phyloP scores from a whole-genome alignment of 2,797 vertebrate genomes.

The Mareca penelope region DNA sequence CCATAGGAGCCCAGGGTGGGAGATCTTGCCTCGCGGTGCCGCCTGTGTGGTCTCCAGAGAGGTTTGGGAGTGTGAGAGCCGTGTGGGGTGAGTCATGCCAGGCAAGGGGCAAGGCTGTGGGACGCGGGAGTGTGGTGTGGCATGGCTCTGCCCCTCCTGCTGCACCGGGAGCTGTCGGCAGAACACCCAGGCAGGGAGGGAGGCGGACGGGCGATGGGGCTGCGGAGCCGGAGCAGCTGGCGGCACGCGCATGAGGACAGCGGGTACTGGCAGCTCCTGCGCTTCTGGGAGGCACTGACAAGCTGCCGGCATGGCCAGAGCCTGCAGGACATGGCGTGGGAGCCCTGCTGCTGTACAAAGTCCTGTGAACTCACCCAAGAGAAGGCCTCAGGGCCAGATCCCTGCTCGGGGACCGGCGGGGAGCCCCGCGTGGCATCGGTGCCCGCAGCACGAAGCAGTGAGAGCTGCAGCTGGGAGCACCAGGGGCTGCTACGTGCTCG shows the following conservation, averaged over 20 bases:
- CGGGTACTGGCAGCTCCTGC: no score
- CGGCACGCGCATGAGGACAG: rapidly evolving
- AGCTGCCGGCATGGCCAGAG: no score
- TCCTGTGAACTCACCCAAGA: neutral
- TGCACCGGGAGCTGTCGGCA: rapidly evolving
- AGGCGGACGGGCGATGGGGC: neutral
- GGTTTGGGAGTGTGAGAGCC: neutral
- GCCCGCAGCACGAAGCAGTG: no score
- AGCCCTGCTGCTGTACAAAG: neutral
- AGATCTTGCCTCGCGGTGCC: neutral
- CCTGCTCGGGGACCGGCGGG: no score
- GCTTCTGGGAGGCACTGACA: no score
- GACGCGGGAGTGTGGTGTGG: rapidly evolving
- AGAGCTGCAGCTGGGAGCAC: no score
- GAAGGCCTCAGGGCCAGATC: neutral
- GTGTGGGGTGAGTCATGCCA: rapidly evolving
- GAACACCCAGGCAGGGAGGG: neutral
- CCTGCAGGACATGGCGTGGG: no score
- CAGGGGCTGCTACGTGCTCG: rapidly evolving
- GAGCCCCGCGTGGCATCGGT: no score
- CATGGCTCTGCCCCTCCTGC: neutral
- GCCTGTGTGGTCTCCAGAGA: neutral
- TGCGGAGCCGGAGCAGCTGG: neutral
- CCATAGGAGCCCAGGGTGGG: neutral
- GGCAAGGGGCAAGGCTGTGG: neutral